A percentile compares a stretch with the other conserved stretches of the same genome.
phyloP scores from a whole-genome alignment of 2,113 vertebrate genomes.

The Corydoras sp. region DNA sequence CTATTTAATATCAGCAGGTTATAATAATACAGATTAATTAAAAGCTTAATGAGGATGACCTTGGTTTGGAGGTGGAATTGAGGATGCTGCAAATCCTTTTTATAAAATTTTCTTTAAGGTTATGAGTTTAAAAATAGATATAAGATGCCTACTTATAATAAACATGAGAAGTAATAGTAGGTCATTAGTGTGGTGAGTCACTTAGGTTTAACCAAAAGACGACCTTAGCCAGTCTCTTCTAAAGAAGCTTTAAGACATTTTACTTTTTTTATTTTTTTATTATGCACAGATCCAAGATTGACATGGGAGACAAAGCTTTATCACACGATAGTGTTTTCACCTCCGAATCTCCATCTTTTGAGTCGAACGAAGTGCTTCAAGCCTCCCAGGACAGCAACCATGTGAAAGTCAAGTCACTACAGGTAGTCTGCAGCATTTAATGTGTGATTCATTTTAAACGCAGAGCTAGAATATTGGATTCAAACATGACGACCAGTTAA shows the following conservation, averaged over 20 bases:
- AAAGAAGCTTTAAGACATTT: no score
- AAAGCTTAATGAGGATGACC: no score
- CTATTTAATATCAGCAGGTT: not conserved
- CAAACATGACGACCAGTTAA: not conserved
- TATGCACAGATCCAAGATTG: conserved; percentile 68
- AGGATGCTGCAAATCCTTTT: no score
- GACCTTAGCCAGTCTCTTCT: no score
- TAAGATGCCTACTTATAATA: no score
- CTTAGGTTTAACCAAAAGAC: no score
- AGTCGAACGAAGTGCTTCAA: conserved; percentile 52
- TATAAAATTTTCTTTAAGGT: no score
- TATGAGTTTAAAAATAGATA: no score
- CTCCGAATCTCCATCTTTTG: conserved; percentile 60
- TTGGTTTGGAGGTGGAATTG: no score
- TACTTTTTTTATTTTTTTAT: conserved; percentile 28
- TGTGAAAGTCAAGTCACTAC: conserved; percentile 79
- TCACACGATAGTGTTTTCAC: conserved; percentile 86
- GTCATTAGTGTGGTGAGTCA: no score
- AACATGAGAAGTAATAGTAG: no score
- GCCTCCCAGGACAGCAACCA: conserved; percentile 72
- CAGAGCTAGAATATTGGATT: not conserved
- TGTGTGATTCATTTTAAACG: not conserved
- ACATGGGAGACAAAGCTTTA: conserved; percentile 75
- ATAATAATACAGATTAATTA: not conserved
- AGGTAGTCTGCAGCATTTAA: conserved; percentile 61